Evolutionary conservation across 2,797 vertebrate species (phyloP).

Genomic region (Heterohyrax brucei): DNA sequence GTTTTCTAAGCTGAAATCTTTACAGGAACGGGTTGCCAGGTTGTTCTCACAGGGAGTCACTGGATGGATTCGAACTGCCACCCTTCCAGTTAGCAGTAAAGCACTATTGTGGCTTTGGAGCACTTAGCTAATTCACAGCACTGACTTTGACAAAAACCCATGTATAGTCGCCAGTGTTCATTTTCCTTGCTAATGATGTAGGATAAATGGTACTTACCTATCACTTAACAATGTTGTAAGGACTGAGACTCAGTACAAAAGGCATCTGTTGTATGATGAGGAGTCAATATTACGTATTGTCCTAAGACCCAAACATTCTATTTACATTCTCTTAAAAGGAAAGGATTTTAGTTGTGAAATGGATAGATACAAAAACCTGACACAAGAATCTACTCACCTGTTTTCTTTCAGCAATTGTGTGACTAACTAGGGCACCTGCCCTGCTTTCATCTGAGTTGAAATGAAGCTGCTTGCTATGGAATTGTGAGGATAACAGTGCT

Average conservation of each 20-base stretch:
- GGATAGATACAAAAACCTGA: background rate
- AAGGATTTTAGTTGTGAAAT: constrained; percentile 71
- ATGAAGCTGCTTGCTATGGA: background rate
- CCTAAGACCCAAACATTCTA: background rate
- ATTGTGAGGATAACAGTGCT: background rate
- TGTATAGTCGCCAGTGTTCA: background rate
- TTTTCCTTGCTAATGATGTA: background rate
- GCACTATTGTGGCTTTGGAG: background rate
- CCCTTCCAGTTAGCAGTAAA: background rate
- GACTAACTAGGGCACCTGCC: background rate
- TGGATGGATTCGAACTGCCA: background rate
- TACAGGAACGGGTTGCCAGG: background rate
- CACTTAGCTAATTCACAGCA: background rate
- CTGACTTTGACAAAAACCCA: background rate
- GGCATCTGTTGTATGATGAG: background rate
- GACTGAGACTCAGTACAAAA: background rate
- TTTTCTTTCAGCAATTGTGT: background rate
- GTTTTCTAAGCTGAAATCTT: background rate
- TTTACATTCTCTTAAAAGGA: background rate
- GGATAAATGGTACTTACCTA: background rate
- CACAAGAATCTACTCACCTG: background rate
- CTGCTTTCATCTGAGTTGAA: background rate
- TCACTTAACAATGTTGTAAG: fast-evolving
- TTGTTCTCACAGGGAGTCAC: background rate
- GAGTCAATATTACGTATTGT: background rate